Percentiles rank a stretch among this genome's conserved stretches.
phyloP scores from a whole-genome alignment of 2,797 vertebrate species.

The Scyliorhinus canicula region DNA sequence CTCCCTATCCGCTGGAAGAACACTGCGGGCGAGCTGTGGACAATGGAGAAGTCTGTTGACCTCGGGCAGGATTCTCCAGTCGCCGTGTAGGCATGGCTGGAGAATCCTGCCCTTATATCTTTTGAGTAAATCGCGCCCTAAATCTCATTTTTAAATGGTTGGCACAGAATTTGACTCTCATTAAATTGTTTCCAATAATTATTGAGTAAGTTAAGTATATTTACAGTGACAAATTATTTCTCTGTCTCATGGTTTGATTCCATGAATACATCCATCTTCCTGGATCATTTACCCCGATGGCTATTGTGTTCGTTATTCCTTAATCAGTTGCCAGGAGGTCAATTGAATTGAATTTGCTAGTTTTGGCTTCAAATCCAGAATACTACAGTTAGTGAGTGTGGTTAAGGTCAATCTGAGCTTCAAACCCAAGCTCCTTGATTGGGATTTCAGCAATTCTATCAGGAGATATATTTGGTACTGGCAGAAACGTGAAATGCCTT shows the following conservation, averaged over 20 bases:
- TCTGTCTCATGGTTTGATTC: background rate
- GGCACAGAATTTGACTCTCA: background rate
- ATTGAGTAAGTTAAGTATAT: background rate
- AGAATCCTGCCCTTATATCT: no score
- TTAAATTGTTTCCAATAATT: conserved; percentile 16
- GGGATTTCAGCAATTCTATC: background rate
- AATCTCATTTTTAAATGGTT: background rate
- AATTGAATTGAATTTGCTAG: background rate
- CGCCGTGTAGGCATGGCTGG: no score
- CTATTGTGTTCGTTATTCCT: background rate
- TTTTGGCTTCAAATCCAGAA: background rate
- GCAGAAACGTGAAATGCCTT: background rate
- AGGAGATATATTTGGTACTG: no score
- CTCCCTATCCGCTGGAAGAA: no score
- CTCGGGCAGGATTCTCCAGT: no score
- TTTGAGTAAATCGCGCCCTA: no score
- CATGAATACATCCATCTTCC: background rate
- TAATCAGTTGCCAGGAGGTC: conserved; percentile 2
- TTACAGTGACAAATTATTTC: background rate
- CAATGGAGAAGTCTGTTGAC: no score
- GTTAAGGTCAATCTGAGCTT: background rate
- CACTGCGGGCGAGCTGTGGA: no score
- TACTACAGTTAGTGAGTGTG: background rate
- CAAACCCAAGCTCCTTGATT: background rate
- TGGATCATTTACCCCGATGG: background rate